Conservation (phyloP, 1,140 invertebrate genomes). For the Aphelinus certus region DNA sequence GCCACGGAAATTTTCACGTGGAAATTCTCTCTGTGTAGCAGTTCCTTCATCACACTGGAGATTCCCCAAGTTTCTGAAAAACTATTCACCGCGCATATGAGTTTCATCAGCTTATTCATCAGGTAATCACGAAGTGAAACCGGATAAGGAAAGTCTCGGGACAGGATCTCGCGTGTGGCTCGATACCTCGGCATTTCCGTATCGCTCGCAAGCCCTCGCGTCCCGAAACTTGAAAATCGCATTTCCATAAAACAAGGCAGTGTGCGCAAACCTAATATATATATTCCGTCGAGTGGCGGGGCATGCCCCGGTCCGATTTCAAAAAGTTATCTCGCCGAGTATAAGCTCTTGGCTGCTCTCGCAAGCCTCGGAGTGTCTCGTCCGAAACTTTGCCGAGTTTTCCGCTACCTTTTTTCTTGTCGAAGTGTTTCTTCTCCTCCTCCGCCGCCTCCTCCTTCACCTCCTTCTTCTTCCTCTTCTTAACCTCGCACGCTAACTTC, state of each 20-base stretch:
- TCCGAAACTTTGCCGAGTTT: conserved; percentile 25
- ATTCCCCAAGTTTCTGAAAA: no score
- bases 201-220: background rate
- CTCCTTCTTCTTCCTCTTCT: conserved; percentile 8
- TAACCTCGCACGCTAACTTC: conserved; percentile 27
- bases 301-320: conserved; percentile 22
- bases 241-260: conserved; percentile 52
- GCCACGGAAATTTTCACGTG: no score
- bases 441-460: background rate
- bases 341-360: conserved; percentile 28
- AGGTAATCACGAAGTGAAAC: no score
- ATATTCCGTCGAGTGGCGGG: conserved; percentile 1
- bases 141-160: no score
- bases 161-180: background rate
- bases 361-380: conserved; percentile 27
- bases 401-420: conserved; percentile 11
- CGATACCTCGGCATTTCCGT: background rate
- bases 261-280: conserved; percentile 12
- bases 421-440: background rate
- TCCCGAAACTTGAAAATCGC: conserved; percentile 49
- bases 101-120: no score
- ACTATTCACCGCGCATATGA: no score
- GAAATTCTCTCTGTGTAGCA: no score
- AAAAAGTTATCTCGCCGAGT: conserved; percentile 36
- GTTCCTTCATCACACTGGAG: no score